Conservation (phyloP, 2,888 invertebrate genomes). For the Pemphredon lugubris region DNA sequence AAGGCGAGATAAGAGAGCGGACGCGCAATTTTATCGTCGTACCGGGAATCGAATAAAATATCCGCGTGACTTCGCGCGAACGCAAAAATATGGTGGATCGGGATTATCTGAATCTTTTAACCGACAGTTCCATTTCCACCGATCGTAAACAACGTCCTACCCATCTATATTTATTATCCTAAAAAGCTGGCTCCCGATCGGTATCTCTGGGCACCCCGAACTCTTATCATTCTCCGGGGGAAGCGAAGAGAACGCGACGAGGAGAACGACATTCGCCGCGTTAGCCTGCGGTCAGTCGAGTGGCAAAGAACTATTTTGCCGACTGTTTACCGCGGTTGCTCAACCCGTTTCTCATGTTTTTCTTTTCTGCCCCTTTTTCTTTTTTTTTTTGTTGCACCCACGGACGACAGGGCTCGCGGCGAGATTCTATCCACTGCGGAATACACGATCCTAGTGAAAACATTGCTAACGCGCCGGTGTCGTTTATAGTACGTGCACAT, state of each 20-base stretch:
- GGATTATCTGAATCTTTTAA: too few relatives aligned
- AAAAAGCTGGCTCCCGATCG: slow-evolving; percentile 13
- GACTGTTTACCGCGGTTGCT: slow-evolving; percentile 52
- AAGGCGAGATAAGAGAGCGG: too few relatives aligned
- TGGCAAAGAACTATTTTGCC: slow-evolving; percentile 41
- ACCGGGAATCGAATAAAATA: too few relatives aligned
- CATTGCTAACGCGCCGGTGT: slow-evolving; percentile 11
- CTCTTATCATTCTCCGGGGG: slow-evolving; percentile 11
- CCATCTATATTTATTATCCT: not conserved
- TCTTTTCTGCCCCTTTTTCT: slow-evolving; percentile 14
- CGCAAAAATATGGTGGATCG: too few relatives aligned
- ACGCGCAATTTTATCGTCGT: too few relatives aligned
- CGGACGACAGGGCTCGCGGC: slow-evolving; percentile 21
- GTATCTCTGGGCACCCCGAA: not conserved
- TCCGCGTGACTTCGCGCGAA: too few relatives aligned
- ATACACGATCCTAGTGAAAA: slow-evolving; percentile 30
- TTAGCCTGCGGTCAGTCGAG: slow-evolving; percentile 47
- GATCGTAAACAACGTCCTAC: not conserved
- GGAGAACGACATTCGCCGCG: slow-evolving; percentile 26
- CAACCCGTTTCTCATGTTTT: slow-evolving; percentile 46
- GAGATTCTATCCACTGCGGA: slow-evolving; percentile 49
- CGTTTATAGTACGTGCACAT: slow-evolving; percentile 7
- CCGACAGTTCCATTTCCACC: not conserved
- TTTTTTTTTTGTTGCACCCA: slow-evolving; percentile 19
- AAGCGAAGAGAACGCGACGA: not conserved